Conservation (phyloP, 2,113 vertebrate genomes). For the Tachuris rubrigastra region DNA sequence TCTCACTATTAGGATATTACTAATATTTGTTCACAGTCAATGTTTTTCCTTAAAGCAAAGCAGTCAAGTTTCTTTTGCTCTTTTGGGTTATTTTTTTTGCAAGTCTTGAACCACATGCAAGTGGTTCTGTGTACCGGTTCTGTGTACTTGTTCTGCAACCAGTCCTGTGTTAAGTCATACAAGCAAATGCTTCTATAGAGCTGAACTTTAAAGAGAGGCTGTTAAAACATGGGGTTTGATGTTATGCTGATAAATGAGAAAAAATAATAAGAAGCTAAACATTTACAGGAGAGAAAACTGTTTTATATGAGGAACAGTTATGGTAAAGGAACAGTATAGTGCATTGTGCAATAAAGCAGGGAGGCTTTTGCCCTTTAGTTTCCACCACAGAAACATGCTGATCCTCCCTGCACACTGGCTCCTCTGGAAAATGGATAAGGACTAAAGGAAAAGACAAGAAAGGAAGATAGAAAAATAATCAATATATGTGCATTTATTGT, state of each 20-base stretch:
- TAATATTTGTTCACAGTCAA: background rate
- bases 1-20: background rate
- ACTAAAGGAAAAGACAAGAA: background rate
- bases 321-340: background rate
- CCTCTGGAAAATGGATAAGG: background rate
- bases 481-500: background rate
- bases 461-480: background rate
- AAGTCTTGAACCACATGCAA: background rate
- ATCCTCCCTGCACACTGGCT: background rate
- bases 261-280: background rate
- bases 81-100: background rate
- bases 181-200: background rate
- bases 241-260: background rate
- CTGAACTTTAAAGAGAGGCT: background rate
- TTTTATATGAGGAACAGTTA: background rate
- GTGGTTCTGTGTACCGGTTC: too few relatives aligned
- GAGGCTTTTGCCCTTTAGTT: background rate
- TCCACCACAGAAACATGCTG: background rate
- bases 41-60: background rate
- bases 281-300: background rate
- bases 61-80: background rate
- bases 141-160: too few relatives aligned
- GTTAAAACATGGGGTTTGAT: background rate
- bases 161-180: background rate
- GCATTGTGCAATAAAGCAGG: background rate